These are phyloP conservation scores for Reinhardtius hippoglossoides DNA, from an alignment of 2,113 vertebrate genomes.

Conservation along the genomic window DNA sequence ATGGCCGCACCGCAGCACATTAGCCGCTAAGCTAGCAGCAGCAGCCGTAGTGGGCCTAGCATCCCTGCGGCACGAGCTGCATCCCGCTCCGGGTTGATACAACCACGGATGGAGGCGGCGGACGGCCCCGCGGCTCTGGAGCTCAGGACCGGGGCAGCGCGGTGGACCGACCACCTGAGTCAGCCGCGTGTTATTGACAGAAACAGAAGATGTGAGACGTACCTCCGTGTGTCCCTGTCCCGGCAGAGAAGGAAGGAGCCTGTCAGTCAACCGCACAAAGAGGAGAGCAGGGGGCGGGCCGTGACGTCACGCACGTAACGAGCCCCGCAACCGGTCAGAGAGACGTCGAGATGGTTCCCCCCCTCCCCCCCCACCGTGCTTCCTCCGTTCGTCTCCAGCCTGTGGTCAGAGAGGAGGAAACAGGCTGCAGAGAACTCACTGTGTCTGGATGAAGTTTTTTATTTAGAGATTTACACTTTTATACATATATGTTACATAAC, in stretches of 20 bases:
- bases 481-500: no score
- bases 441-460: no score
- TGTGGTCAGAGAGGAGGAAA: no score
- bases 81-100: slow-evolving; percentile 14
- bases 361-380: not conserved
- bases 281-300: slow-evolving; percentile 49
- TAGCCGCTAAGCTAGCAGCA: slow-evolving; percentile 63
- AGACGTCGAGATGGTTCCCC: not conserved
- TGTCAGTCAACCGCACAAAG: slow-evolving; percentile 65
- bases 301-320: slow-evolving; percentile 49
- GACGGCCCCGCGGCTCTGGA: not conserved
- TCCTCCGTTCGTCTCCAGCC: no score
- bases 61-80: slow-evolving; percentile 39
- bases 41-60: slow-evolving; percentile 60
- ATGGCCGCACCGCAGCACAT: slow-evolving; percentile 52
- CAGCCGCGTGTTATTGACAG: not conserved
- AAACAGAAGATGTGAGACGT: slow-evolving; percentile 19
- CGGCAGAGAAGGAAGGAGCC: slow-evolving; percentile 62
- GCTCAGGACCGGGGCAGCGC: no score
- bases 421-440: no score
- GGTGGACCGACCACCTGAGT: no score
- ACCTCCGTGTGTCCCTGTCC: slow-evolving; percentile 68
- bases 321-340: not conserved
- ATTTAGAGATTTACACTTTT: no score
- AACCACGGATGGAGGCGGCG: no score